Evolutionary conservation across 2,888 invertebrate species (phyloP).

Genomic region (Cosmia pyralina): DNA sequence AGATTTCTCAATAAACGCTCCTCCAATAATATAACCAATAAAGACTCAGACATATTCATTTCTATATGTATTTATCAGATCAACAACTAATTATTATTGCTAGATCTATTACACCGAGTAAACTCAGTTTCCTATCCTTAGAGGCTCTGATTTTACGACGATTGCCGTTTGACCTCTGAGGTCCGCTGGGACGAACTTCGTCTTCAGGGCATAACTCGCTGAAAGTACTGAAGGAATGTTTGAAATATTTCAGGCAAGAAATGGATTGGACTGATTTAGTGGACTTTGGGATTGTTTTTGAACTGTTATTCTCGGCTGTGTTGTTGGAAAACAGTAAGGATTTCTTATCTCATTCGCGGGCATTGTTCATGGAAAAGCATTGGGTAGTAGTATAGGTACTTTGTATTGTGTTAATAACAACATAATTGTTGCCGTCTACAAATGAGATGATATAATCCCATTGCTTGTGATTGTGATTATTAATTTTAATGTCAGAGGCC

Average conservation of each 20-base stretch:
- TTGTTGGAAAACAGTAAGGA: neutral
- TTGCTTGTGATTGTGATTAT: too few species aligned
- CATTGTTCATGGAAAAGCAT: neutral
- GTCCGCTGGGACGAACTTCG: constrained; percentile 22
- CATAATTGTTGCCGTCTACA: too few species aligned
- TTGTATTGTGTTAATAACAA: neutral
- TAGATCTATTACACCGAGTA: constrained; percentile 1
- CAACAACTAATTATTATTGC: neutral
- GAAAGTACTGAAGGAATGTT: constrained; percentile 39
- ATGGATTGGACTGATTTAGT: constrained; percentile 41
- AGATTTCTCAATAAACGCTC: too few species aligned
- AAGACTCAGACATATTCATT: too few species aligned
- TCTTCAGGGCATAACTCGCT: constrained; percentile 17
- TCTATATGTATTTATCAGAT: too few species aligned
- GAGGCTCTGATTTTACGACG: constrained; percentile 21
- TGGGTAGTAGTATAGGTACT: neutral
- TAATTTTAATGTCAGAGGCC: too few species aligned
- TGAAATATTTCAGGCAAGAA: constrained; percentile 32
- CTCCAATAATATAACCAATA: too few species aligned
- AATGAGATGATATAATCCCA: too few species aligned
- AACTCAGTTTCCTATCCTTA: neutral
- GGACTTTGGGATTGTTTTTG: constrained; percentile 24
- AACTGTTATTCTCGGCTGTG: neutral
- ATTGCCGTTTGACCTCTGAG: constrained; percentile 28
- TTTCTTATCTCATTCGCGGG: neutral